These are phyloP conservation scores for Emydoidea blandingii DNA, from an alignment of 2,797 vertebrate genomes.

Conservation along the genomic window DNA sequence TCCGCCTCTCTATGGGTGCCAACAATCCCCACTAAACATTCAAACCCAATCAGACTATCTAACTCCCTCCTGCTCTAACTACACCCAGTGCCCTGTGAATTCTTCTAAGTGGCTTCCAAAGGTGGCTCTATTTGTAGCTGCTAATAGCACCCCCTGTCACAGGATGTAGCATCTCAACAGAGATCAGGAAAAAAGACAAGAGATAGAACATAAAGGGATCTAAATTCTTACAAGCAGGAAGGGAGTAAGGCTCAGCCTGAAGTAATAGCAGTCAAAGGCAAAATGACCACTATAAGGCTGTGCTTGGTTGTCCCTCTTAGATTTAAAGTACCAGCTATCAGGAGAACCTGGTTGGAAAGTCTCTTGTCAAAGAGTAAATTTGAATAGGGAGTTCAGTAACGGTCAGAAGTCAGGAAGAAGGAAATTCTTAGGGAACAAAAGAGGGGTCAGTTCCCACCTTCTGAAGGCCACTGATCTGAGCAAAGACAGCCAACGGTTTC, in stretches of 20 bases:
- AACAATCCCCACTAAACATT: background rate
- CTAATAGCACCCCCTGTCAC: background rate
- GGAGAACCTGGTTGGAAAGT: background rate
- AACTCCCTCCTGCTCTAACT: background rate
- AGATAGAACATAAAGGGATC: slow-evolving; percentile 60
- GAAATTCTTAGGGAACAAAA: background rate
- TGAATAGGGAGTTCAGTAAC: background rate
- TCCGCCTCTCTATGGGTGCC: background rate
- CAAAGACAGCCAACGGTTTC: background rate
- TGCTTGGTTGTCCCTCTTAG: background rate
- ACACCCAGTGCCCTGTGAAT: background rate
- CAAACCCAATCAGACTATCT: background rate
- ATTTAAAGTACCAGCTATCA: background rate
- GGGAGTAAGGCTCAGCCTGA: slow-evolving; percentile 41
- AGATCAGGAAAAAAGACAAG: slow-evolving; percentile 36
- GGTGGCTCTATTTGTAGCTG: background rate
- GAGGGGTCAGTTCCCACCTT: background rate
- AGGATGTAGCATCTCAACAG: slow-evolving; percentile 57
- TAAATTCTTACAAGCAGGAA: slow-evolving; percentile 59
- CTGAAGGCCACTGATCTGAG: background rate
- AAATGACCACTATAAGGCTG: slow-evolving; percentile 28
- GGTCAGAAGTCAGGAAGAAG: slow-evolving; percentile 18
- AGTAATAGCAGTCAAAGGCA: slow-evolving; percentile 38
- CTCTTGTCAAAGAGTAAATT: background rate
- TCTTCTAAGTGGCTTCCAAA: background rate